These are phyloP conservation scores for Tiliqua scincoides DNA, from an alignment of 2,113 vertebrate species.

Conservation along the genomic window DNA sequence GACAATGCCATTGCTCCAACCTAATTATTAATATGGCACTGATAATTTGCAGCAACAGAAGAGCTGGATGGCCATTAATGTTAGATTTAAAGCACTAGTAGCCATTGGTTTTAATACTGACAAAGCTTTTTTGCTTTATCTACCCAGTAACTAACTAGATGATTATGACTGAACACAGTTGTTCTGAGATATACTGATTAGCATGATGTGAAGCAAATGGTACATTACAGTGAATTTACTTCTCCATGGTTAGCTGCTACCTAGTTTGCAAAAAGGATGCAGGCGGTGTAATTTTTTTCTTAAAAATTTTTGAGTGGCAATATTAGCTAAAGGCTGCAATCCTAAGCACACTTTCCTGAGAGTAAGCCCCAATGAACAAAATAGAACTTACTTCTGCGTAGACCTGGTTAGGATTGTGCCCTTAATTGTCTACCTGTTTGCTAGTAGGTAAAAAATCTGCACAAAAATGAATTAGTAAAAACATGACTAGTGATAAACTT, in stretches of 20 bases:
- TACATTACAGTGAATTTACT: constrained; percentile 19
- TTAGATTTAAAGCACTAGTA: constrained; percentile 35
- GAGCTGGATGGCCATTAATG: constrained; percentile 11
- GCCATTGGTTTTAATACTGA: constrained; percentile 15
- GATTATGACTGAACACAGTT: constrained; percentile 35
- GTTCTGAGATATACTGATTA: constrained; percentile 58
- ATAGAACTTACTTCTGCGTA: too few species aligned
- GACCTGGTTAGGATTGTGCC: too few species aligned
- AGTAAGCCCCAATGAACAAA: neutral
- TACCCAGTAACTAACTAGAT: constrained; percentile 32
- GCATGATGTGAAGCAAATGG: constrained; percentile 34
- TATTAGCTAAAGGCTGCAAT: too few species aligned
- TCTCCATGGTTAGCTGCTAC: neutral
- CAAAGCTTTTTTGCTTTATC: constrained; percentile 37
- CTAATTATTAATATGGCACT: constrained; percentile 30
- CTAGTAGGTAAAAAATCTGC: neutral
- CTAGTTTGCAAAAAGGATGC: neutral
- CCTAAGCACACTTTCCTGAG: neutral
- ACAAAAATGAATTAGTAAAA: neutral
- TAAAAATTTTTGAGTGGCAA: neutral
- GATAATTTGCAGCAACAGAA: constrained; percentile 37
- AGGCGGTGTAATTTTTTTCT: neutral
- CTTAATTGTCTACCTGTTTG: too few species aligned
- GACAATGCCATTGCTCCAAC: constrained; percentile 12
- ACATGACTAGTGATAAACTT: neutral